Base-by-base conservation (phyloP, 2,113 vertebrate genomes). In the Podarcis raffonei region DNA sequence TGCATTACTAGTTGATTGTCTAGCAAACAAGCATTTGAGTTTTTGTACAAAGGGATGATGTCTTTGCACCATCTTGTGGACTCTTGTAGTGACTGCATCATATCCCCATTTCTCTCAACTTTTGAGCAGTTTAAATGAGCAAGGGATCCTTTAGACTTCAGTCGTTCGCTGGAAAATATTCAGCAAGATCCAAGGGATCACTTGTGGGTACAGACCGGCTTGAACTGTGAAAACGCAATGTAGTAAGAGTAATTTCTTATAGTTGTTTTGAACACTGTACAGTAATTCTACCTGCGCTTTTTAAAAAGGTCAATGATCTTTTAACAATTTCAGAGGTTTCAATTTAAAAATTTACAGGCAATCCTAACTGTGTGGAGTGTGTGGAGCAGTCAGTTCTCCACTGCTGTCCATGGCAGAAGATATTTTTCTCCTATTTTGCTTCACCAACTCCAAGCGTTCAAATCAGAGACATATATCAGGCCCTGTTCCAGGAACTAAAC, bases 1-100 rank as follows among this genome's bases (percentile, higher is more conserved):
- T 30, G 15, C n/a, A 84, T 15, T 82, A 7, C 32, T 4, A 11
- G 6, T 7, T 23, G 11, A 20, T 76, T 57, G 30, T 20, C n/a
- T 57, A 32, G 42, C 30, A 69, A 53, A 68, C 5, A 59, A 78
- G 25, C 12, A 23, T 53, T 65, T 78, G 22, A 27, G 27, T 37
- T 57, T 15, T 2, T 53, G 20, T 30, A 57, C 48, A n/a, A 57
- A 78, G 6, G 1, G 3, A 65, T 68, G 30, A 78, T 83, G 78
- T 18, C 39, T 16, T 69, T 83, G 87, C 74, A 69, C 81, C 87
- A 77, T 69, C 87, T 89, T 89, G 87, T 89, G 87, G 74, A 78
- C 23, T 78, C 25, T 84, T 84, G 3, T 16, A 53, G 81, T 69
- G 15, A 57, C 39, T 84, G 37, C 81, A 78, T 15, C 8, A 2